These are phyloP conservation scores for Drosophila flavopinicola DNA, from an alignment of 2,888 invertebrate genomes.

Conservation along the genomic window DNA sequence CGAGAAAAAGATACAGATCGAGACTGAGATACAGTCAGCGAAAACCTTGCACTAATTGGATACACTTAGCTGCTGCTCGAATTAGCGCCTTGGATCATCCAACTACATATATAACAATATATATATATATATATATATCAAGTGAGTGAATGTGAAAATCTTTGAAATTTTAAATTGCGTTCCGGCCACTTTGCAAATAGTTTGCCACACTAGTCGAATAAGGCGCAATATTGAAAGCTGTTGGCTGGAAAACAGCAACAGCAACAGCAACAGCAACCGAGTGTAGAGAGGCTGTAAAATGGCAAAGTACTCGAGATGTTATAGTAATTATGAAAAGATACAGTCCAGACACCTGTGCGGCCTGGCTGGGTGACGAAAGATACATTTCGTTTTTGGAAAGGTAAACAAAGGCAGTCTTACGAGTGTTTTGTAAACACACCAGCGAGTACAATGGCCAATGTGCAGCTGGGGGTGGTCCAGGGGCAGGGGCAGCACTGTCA, in stretches of 20 bases:
- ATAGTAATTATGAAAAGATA: constrained; percentile 27
- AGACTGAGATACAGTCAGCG: constrained; percentile 18
- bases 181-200: constrained; percentile 31
- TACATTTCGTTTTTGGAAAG: constrained; percentile 36
- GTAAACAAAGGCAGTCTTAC: constrained; percentile 54
- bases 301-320: constrained; percentile 7
- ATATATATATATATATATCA: not conserved
- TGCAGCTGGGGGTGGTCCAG: constrained; percentile 1
- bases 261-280: too few species aligned
- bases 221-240: constrained; percentile 44
- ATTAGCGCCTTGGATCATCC: constrained; percentile 22
- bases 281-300: too few species aligned
- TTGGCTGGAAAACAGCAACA: constrained; percentile 21
- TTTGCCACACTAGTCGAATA: constrained; percentile 28
- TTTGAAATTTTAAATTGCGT: constrained; percentile 38
- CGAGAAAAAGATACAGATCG: constrained; percentile 4
- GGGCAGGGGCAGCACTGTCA: too few species aligned
- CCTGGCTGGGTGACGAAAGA: constrained; percentile 27
- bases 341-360: constrained; percentile 19
- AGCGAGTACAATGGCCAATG: constrained; percentile 26
- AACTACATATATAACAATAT: constrained; percentile 6
- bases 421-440: constrained; percentile 56
- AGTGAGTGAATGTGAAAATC: constrained; percentile 29
- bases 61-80: constrained; percentile 30
- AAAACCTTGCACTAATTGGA: constrained; percentile 59